These are phyloP conservation scores for Sussaba pulchella DNA, from an alignment of 2,888 invertebrate species.

Conservation along the genomic window DNA sequence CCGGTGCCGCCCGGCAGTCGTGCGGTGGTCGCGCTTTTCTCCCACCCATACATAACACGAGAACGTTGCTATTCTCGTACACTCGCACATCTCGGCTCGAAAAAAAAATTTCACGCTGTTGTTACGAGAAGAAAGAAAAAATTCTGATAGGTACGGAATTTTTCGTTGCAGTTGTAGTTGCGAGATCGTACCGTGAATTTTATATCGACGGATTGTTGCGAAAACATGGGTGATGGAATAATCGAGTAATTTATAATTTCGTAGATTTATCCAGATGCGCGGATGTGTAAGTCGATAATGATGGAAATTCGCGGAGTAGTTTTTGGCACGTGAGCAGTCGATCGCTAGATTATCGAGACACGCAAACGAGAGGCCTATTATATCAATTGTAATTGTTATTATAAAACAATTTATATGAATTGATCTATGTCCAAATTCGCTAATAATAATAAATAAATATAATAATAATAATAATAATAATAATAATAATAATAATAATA, in stretches of 20 bases:
- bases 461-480: no score
- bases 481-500: no score
- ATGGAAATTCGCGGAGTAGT: no score
- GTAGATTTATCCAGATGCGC: background rate
- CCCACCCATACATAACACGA: background rate
- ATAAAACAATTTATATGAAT: no score
- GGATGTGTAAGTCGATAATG: no score
- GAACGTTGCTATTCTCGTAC: slow-evolving; percentile 29
- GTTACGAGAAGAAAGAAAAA: slow-evolving; percentile 21
- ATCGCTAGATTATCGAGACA: no score
- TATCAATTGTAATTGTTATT: no score
- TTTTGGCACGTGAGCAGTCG: no score
- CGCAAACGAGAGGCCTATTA: no score
- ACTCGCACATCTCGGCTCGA: slow-evolving; percentile 1
- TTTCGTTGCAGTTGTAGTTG: background rate
- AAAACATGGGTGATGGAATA: background rate
- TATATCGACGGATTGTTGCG: background rate
- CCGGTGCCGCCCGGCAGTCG: background rate
- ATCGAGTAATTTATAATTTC: background rate
- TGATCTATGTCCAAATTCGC: no score
- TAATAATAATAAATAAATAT: no score
- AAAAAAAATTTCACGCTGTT: slow-evolving; percentile 54
- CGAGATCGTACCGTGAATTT: background rate
- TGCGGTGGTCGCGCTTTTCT: background rate
- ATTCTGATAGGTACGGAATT: slow-evolving; percentile 1